Percentiles rank a stretch among this genome's conserved stretches.
Conservation (phyloP, 2,113 vertebrate genomes). For the Stegostoma tigrinum region DNA sequence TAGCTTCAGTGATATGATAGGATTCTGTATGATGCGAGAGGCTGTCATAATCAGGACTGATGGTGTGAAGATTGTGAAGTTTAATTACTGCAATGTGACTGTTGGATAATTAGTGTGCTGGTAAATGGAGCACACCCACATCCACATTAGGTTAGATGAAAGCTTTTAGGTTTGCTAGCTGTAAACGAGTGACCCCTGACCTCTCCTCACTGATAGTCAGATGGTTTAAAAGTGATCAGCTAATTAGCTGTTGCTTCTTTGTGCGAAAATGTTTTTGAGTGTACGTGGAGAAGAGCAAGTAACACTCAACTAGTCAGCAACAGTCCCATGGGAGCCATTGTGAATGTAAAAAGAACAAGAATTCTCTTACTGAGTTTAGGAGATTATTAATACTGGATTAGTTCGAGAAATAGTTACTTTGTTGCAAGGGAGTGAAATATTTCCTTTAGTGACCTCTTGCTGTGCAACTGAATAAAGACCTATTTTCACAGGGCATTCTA, state of each 20-base stretch:
- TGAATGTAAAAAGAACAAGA: neutral
- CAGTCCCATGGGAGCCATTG: neutral
- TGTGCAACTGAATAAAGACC: neutral
- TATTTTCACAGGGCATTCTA: neutral
- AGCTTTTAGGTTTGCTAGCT: slow-evolving; percentile 46
- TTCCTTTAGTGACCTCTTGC: neutral
- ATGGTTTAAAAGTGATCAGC: slow-evolving; percentile 46
- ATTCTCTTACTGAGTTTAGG: neutral
- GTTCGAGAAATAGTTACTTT: neutral
- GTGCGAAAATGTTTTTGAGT: slow-evolving; percentile 43
- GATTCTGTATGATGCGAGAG: neutral
- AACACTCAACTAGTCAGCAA: neutral
- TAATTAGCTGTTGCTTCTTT: slow-evolving; percentile 52
- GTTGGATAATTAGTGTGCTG: slow-evolving; percentile 52
- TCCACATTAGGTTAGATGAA: slow-evolving; percentile 47
- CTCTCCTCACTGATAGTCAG: slow-evolving; percentile 45
- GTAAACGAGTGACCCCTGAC: slow-evolving; percentile 53
- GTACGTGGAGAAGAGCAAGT: neutral
- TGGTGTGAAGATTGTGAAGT: slow-evolving; percentile 9
- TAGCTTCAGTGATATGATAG: neutral
- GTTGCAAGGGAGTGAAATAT: neutral
- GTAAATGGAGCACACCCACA: slow-evolving; percentile 52
- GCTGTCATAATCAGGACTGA: slow-evolving; percentile 1
- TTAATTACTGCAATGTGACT: slow-evolving; percentile 18
- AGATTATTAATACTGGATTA: neutral